Conservation (phyloP, 2,797 vertebrate species). For the Chelidonichthys spinosus region DNA sequence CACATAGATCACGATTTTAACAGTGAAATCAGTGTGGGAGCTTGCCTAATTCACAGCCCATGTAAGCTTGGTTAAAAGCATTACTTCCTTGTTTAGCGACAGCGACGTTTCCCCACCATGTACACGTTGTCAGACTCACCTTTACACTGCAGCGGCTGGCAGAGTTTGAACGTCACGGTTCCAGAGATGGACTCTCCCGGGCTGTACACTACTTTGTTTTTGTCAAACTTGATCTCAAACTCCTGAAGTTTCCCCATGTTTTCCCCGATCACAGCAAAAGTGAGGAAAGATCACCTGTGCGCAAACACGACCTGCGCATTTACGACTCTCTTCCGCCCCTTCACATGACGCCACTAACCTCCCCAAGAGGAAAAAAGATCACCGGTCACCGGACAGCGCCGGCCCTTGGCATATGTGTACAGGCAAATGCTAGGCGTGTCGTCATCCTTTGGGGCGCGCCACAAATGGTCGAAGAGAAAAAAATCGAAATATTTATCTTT, state of each 20-base stretch:
- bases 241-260: slow-evolving; percentile 82
- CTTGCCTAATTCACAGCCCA: accelerated
- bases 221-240: slow-evolving; percentile 76
- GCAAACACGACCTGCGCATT: neutral
- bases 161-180: slow-evolving; percentile 66
- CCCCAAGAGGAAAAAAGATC: too few relatives aligned
- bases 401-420: too few relatives aligned
- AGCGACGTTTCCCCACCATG: slow-evolving; percentile 30
- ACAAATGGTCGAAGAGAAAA: too few relatives aligned
- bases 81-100: slow-evolving; percentile 72
- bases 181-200: slow-evolving; percentile 83
- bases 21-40: neutral
- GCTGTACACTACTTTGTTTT: slow-evolving; percentile 78
- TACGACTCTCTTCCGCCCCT: slow-evolving; percentile 23
- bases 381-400: too few relatives aligned
- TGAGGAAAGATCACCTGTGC: slow-evolving; percentile 51
- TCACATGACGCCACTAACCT: slow-evolving; percentile 17
- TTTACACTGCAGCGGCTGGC: slow-evolving; percentile 79
- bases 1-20: accelerated
- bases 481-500: too few relatives aligned
- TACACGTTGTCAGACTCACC: slow-evolving; percentile 64
- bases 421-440: too few relatives aligned
- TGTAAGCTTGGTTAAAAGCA: neutral
- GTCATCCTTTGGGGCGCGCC: too few relatives aligned
- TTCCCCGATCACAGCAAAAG: neutral